Percentiles rank a stretch among this genome's conserved stretches.
Evolutionary conservation across 1,140 invertebrate species (phyloP).

Genomic region (Lutraria rhynchaena): DNA sequence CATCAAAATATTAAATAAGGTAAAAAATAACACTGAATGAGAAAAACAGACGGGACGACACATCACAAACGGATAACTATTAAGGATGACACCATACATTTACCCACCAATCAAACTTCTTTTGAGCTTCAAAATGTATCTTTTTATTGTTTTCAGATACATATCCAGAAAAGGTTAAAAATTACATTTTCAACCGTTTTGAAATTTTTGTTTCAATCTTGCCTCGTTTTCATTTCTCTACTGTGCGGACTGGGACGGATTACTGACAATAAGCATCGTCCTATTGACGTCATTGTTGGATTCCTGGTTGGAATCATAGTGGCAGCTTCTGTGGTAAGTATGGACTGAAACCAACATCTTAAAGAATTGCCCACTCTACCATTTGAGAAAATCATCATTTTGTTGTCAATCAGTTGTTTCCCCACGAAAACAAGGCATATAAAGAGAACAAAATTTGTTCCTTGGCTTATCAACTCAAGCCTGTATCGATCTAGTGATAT

Average conservation of each 20-base stretch:
- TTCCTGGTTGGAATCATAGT: conserved; percentile 85
- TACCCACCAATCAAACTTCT: too few species aligned
- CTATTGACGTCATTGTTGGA: conserved; percentile 90
- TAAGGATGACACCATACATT: too few species aligned
- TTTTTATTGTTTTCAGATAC: conserved; percentile 60
- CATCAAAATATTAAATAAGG: too few species aligned
- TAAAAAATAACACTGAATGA: too few species aligned
- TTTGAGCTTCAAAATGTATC: too few species aligned
- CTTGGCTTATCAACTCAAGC: neutral
- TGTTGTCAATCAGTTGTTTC: too few species aligned
- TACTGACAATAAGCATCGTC: conserved; percentile 97
- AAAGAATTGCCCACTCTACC: neutral
- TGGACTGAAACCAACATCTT: neutral
- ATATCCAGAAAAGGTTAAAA: conserved; percentile 63
- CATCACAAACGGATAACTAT: too few species aligned
- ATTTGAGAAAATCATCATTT: neutral
- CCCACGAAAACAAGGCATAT: neutral
- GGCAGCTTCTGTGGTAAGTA: conserved; percentile 82
- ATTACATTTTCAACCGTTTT: conserved; percentile 83
- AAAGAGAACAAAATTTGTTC: neutral
- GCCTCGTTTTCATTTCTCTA: conserved; percentile 85
- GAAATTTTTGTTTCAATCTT: conserved; percentile 86
- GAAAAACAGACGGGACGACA: too few species aligned
- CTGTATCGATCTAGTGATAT: too few species aligned
- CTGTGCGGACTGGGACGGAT: conserved; percentile 85